Base-by-base conservation (phyloP, 2,888 invertebrate genomes). In the Asteroscopus sphinx region DNA sequence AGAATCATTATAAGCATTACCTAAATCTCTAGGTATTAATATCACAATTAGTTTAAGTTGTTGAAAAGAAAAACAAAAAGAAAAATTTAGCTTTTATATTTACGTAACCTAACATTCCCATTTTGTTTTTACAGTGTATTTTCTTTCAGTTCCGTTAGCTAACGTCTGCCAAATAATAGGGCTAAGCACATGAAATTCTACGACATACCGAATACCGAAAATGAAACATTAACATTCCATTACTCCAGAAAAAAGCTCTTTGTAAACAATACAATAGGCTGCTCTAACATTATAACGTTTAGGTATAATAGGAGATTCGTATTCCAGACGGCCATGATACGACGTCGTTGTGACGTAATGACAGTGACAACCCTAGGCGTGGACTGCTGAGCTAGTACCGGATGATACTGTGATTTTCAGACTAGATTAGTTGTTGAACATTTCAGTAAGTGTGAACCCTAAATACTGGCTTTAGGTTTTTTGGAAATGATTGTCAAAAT, bases 251-350 rank as follows among this genome's bases (percentile, higher is more conserved):
- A 73, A 76, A 68, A 56, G 51, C 68, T 51, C 51, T 72, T 55
- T 72, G 73, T 67, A 72, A 73, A 76, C 72, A 73, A 72, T 60
- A 76, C 72, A 73, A 72, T 60, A 56, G 56, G 49, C 17, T 37
- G 55, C 26, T 67, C 39, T 32, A 35, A 47, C 39, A 39, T 57
- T 65, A 59, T 62, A 75, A 46, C 59, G 42, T 56, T 60, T 63
- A 60, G 33, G 26, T 45, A 17, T 63, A 59, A 46, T 48, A 45
- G 33, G 11, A 32, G 47, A 47, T 65, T 65, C 35, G 64, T 69
- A 65, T 65, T 65, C 70, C 28, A 39, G 37, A 6, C 46, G 47
- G 39, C 17, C 12, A n/a, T 30, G 17, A 39, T 15, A 21, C 26
- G 12, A 6, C 15, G 12, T 21, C 21, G 12, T 21, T 44, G 33